Conservation (phyloP, 2,888 invertebrate genomes). For the Eucera pruinosa region DNA sequence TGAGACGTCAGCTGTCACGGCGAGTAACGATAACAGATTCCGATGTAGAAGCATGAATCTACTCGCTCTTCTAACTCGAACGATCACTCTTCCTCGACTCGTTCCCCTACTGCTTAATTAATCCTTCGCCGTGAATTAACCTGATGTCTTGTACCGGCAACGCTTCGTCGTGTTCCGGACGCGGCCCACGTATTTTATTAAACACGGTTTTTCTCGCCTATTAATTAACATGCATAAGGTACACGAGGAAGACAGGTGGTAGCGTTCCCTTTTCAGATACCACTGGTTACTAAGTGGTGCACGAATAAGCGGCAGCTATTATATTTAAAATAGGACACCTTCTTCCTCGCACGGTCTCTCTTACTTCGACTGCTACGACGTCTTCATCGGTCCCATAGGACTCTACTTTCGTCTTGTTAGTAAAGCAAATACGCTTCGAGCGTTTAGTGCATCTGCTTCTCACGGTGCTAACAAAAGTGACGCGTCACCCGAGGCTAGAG, state of each 20-base stretch:
- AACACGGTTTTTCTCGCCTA: slow-evolving; percentile 67
- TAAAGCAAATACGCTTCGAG: slow-evolving; percentile 65
- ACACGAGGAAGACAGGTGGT: slow-evolving; percentile 37
- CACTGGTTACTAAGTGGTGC: slow-evolving; percentile 16
- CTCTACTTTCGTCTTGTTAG: slow-evolving; percentile 70
- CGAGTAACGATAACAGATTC: slow-evolving; percentile 47
- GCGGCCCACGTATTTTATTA: slow-evolving; percentile 53
- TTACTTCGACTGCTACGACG: slow-evolving; percentile 10
- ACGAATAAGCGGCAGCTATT: slow-evolving; percentile 1
- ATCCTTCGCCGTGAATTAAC: slow-evolving; percentile 58
- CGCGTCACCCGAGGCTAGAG: slow-evolving; percentile 60
- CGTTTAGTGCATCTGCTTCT: slow-evolving; percentile 69
- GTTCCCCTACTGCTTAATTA: slow-evolving; percentile 59
- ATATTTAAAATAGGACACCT: slow-evolving; percentile 58
- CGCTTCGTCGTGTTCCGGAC: slow-evolving; percentile 25
- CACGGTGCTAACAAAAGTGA: slow-evolving; percentile 66
- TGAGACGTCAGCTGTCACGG: slow-evolving; percentile 62
- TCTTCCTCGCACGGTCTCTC: neutral
- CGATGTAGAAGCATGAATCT: slow-evolving; percentile 50
- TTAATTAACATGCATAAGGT: slow-evolving; percentile 62
- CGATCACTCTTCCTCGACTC: slow-evolving; percentile 31
- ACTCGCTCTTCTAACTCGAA: slow-evolving; percentile 25
- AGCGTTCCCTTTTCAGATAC: slow-evolving; percentile 26
- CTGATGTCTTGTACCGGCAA: slow-evolving; percentile 45
- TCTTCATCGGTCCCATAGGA: slow-evolving; percentile 52